Percentiles rank a stretch among this genome's conserved stretches.
Conservation (phyloP, 2,888 invertebrate genomes). For the Ophion slaviceki region DNA sequence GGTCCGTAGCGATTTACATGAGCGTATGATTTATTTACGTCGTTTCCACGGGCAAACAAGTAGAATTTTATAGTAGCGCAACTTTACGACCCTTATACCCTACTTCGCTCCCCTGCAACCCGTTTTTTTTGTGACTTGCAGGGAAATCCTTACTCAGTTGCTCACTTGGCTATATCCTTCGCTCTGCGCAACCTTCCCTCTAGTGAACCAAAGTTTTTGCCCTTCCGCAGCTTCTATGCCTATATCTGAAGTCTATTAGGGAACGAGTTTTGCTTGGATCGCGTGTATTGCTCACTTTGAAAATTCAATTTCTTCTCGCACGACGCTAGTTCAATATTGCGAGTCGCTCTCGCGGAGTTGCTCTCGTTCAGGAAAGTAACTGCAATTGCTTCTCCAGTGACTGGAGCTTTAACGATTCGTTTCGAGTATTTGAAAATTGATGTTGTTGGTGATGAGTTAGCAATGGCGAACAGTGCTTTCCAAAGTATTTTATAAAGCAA, state of each 20-base stretch:
- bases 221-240: slow-evolving; percentile 1
- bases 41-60: slow-evolving; percentile 71
- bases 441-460: too few species aligned
- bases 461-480: too few species aligned
- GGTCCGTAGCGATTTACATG: slow-evolving; percentile 72
- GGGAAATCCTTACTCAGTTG: slow-evolving; percentile 30
- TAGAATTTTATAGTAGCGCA: slow-evolving; percentile 75
- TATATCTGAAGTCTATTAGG: slow-evolving; percentile 46
- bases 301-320: slow-evolving; percentile 65
- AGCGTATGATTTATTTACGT: slow-evolving; percentile 76
- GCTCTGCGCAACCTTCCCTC: slow-evolving; percentile 24
- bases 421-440: too few species aligned
- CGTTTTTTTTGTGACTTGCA: slow-evolving; percentile 23
- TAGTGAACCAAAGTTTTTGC: slow-evolving; percentile 47
- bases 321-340: slow-evolving; percentile 15
- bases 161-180: slow-evolving; percentile 18
- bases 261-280: slow-evolving; percentile 63
- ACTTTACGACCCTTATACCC: slow-evolving; percentile 71
- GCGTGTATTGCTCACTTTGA: slow-evolving; percentile 61
- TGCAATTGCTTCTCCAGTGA: too few species aligned
- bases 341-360: background rate
- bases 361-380: too few species aligned
- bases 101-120: slow-evolving; percentile 19
- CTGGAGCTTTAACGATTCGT: too few species aligned
- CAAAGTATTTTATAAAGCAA: too few species aligned